Percentiles rank a stretch among this genome's conserved stretches.
Evolutionary conservation across 2,113 vertebrate species (phyloP).

Genomic region (Prunella fulvescens): DNA sequence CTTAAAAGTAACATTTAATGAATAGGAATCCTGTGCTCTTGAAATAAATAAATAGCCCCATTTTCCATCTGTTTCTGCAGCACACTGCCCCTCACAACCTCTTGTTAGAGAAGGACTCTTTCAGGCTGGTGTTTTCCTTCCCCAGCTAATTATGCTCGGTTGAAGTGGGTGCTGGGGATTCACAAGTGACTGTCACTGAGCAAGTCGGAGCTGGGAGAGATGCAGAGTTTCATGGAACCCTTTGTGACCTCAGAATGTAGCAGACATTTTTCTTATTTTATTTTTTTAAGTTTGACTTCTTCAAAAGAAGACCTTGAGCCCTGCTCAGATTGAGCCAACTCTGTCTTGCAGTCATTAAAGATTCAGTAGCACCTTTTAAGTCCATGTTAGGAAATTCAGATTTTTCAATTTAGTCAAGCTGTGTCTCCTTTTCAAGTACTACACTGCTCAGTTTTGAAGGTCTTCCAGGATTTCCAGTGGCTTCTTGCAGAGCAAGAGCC

Average conservation of each 20-base stretch:
- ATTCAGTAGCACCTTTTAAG: slow-evolving; percentile 62
- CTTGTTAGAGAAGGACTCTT: not conserved
- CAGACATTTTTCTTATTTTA: slow-evolving; percentile 16
- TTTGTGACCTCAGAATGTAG: slow-evolving; percentile 67
- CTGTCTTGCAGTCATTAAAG: slow-evolving; percentile 23
- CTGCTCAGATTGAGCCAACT: slow-evolving; percentile 9
- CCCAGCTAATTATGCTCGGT: not conserved
- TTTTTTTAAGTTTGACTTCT: slow-evolving; percentile 31
- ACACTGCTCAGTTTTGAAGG: slow-evolving; percentile 2
- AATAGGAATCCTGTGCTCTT: not conserved
- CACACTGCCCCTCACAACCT: not conserved
- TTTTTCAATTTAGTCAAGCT: slow-evolving; percentile 53
- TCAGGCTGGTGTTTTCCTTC: not conserved
- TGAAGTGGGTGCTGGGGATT: slow-evolving; percentile 5
- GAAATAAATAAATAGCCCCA: not conserved
- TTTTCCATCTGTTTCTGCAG: not conserved
- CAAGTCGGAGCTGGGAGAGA: slow-evolving; percentile 46
- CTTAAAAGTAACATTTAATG: not conserved
- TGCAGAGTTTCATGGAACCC: not conserved
- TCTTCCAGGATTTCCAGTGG: slow-evolving; percentile 47
- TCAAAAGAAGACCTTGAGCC: slow-evolving; percentile 61
- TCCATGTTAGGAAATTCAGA: slow-evolving; percentile 51
- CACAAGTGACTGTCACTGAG: slow-evolving; percentile 34
- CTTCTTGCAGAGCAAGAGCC: slow-evolving; percentile 4
- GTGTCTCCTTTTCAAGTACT: slow-evolving; percentile 7